Evolutionary conservation across 2,888 invertebrate genomes (phyloP).

Genomic region (Argyresthia goedartella): DNA sequence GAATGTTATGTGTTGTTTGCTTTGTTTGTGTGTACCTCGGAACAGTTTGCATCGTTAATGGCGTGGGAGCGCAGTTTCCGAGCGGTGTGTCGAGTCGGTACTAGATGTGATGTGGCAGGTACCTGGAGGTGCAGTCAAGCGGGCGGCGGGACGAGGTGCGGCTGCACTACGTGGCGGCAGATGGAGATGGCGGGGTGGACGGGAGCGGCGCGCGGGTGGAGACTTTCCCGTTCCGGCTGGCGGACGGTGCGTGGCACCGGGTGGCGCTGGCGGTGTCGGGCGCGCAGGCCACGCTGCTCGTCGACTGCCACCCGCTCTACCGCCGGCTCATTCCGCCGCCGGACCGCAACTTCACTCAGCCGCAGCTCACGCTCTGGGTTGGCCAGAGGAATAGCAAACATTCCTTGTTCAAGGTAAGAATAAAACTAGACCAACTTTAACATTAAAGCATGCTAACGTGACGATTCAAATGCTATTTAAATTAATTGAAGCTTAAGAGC

Average conservation of each 20-base stretch:
- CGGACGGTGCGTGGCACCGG: conserved; percentile 90
- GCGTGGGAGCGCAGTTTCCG: conserved; percentile 30
- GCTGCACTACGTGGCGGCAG: conserved; percentile 82
- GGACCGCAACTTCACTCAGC: conserved; percentile 81
- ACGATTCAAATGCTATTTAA: background rate
- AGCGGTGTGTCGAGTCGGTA: conserved; percentile 7
- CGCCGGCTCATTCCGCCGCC: conserved; percentile 83
- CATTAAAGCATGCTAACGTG: too few species aligned
- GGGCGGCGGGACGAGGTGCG: conserved; percentile 89
- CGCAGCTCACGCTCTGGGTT: conserved; percentile 84
- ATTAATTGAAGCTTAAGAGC: background rate
- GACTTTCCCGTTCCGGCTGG: conserved; percentile 88
- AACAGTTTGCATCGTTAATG: conserved; percentile 50
- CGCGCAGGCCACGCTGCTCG: conserved; percentile 84
- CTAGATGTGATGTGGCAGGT: conserved; percentile 65
- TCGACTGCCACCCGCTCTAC: conserved; percentile 90
- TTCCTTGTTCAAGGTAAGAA: conserved; percentile 87
- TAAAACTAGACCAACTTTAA: background rate
- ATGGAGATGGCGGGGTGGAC: conserved; percentile 29
- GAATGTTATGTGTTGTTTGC: conserved; percentile 57
- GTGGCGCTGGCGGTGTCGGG: conserved; percentile 88
- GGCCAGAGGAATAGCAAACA: conserved; percentile 89
- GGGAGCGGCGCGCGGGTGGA: conserved; percentile 76
- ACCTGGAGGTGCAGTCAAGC: conserved; percentile 92
- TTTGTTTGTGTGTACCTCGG: conserved; percentile 71